A percentile compares a stretch with the other conserved stretches of the same genome.
These are phyloP conservation scores for Drosophila micromelanica DNA, from an alignment of 1,140 invertebrate genomes.

Conservation along the genomic window DNA sequence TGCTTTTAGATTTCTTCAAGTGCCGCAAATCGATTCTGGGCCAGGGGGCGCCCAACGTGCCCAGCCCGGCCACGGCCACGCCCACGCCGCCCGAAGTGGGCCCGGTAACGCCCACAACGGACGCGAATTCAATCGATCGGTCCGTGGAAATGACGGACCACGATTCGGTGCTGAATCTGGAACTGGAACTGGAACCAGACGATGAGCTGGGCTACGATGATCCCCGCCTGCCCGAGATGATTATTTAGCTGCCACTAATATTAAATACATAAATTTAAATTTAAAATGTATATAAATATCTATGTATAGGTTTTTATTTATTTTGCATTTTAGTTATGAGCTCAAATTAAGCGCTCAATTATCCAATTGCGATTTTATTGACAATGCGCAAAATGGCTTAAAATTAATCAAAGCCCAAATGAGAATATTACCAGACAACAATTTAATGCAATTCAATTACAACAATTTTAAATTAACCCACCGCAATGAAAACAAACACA, in stretches of 20 bases:
- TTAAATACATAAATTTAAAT: too few relatives aligned
- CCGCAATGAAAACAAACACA: slow-evolving; percentile 55
- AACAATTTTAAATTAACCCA: slow-evolving; percentile 75
- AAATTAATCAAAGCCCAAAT: background rate
- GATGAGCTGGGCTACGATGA: slow-evolving; percentile 58
- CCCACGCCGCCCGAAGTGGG: background rate
- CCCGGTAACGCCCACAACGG: background rate
- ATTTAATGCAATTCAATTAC: slow-evolving; percentile 69
- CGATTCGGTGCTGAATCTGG: background rate
- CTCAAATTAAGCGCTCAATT: slow-evolving; percentile 54
- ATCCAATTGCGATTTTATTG: slow-evolving; percentile 51
- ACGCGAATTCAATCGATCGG: background rate
- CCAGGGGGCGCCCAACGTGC: background rate
- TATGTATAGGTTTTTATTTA: background rate
- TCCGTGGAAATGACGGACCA: background rate
- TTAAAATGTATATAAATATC: too few relatives aligned
- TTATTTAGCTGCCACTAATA: slow-evolving; percentile 55
- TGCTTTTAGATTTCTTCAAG: slow-evolving; percentile 46
- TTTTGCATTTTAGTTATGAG: slow-evolving; percentile 10
- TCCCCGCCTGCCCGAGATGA: slow-evolving; percentile 60
- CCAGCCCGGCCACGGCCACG: background rate
- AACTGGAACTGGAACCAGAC: background rate
- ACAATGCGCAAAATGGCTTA: slow-evolving; percentile 38
- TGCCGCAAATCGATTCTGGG: slow-evolving; percentile 27
- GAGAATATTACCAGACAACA: slow-evolving; percentile 39